A percentile compares a stretch with the other conserved stretches of the same genome.
Evolutionary conservation across 2,888 invertebrate species (phyloP).

Genomic region (Eristalis intricaria): DNA sequence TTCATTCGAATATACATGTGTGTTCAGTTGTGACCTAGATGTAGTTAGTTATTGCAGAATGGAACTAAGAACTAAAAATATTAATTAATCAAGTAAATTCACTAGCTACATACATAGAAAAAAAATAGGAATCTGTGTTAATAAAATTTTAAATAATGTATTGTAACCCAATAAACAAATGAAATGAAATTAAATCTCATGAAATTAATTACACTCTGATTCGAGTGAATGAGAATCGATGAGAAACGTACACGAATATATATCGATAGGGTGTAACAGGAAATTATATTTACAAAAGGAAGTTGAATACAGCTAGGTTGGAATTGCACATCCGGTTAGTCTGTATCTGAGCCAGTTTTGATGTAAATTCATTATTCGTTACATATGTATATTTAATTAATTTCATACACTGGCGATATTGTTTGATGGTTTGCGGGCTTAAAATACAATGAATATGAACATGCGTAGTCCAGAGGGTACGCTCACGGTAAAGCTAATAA

Average conservation of each 20-base stretch:
- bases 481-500: not conserved
- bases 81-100: not conserved
- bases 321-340: conserved; percentile 9
- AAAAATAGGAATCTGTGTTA: conserved; percentile 20
- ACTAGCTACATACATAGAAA: not conserved
- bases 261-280: not conserved
- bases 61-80: conserved; percentile 3
- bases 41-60: not conserved
- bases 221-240: not conserved
- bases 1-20: not conserved
- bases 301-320: conserved; percentile 9
- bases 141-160: conserved; percentile 5
- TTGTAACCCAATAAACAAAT: not conserved
- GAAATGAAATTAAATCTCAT: conserved; percentile 14
- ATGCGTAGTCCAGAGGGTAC: not conserved
- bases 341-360: not conserved
- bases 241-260: not conserved
- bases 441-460: not conserved
- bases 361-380: conserved; percentile 14
- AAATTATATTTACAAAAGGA: conserved; percentile 25
- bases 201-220: conserved; percentile 14
- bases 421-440: not conserved
- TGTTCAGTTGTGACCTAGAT: conserved; percentile 18
- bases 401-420: not conserved
- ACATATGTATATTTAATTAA: not conserved